Evolutionary conservation across 2,113 vertebrate species (phyloP).

Genomic region (Baryphthengus martii): DNA sequence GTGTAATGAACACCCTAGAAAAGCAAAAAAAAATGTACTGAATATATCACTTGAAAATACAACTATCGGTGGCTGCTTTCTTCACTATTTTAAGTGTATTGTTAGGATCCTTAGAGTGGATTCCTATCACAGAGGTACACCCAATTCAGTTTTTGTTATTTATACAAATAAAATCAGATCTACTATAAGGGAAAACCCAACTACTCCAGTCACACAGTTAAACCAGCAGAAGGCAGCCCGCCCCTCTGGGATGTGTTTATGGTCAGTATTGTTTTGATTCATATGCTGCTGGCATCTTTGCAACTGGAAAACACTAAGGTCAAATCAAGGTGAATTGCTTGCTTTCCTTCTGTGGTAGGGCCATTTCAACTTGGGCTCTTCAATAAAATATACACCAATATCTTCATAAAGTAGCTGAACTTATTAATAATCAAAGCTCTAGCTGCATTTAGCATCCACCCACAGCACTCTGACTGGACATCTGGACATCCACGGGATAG

Average conservation of each 20-base stretch:
- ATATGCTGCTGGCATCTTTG: slow-evolving; percentile 3
- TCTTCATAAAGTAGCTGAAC: background rate
- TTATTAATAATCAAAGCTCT: background rate
- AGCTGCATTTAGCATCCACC: background rate
- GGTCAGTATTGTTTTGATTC: background rate
- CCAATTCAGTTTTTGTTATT: background rate
- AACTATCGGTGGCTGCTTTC: background rate
- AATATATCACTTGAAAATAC: background rate
- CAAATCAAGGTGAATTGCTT: background rate
- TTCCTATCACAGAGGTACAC: background rate
- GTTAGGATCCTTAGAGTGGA: background rate
- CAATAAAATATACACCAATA: background rate
- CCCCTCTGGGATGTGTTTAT: background rate
- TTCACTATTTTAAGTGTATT: background rate
- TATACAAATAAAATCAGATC: background rate
- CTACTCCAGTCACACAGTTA: background rate
- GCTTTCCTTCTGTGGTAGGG: background rate
- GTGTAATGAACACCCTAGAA: background rate
- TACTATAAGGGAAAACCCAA: background rate
- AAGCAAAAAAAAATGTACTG: background rate
- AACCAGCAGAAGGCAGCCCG: background rate
- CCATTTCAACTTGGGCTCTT: background rate
- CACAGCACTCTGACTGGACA: background rate
- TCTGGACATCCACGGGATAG: background rate
- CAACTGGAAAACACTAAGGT: background rate